A percentile compares a stretch with the other conserved stretches of the same genome.
Conservation (phyloP, 2,113 vertebrate species). For the Pristiophorus japonicus region DNA sequence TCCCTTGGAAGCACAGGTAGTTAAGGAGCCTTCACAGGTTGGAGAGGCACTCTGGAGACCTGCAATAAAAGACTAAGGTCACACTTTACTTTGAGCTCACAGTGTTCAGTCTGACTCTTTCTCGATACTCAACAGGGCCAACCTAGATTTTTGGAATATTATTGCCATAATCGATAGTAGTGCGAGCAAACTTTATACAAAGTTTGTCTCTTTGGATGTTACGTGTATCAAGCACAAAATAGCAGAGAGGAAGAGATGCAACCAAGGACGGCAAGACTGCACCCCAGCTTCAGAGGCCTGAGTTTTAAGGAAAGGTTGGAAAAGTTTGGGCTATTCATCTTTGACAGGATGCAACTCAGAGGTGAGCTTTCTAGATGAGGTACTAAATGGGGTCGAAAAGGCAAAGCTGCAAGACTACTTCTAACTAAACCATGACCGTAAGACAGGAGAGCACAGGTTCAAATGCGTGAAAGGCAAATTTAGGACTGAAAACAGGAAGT, state of each 20-base stretch:
- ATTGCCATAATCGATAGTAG: not conserved
- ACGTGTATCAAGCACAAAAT: not conserved
- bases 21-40: too few species aligned
- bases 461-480: not conserved
- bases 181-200: not conserved
- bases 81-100: too few species aligned
- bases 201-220: not conserved
- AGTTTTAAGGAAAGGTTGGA: not conserved
- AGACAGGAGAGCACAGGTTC: not conserved
- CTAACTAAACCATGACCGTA: not conserved
- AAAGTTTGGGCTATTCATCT: not conserved
- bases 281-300: not conserved
- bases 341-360: not conserved
- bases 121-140: too few species aligned
- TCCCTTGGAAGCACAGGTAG: too few species aligned
- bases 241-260: not conserved
- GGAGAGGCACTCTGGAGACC: too few species aligned
- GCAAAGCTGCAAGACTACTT: not conserved
- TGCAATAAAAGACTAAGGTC: too few species aligned
- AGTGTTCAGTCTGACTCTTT: too few species aligned
- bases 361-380: not conserved
- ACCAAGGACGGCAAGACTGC: not conserved
- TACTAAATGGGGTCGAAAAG: not conserved
- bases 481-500: too few species aligned
- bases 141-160: too few species aligned